A percentile compares a stretch with the other conserved stretches of the same genome.
These are phyloP conservation scores for Thereva unica DNA, from an alignment of 2,888 invertebrate genomes.

Conservation along the genomic window DNA sequence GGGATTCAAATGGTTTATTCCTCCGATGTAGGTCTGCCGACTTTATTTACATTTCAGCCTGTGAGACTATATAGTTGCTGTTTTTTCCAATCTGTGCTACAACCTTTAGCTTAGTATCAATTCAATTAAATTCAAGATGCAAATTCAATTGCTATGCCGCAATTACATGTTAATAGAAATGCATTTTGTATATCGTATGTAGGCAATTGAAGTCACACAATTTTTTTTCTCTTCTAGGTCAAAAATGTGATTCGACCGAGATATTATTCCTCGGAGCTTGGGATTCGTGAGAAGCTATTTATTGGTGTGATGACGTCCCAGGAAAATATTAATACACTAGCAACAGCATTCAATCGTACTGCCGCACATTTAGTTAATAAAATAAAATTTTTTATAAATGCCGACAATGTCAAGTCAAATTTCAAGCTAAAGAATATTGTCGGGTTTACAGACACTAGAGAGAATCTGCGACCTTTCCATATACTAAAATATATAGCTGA, in stretches of 20 bases:
- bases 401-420: conserved; percentile 62
- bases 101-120: too few species aligned
- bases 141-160: too few species aligned
- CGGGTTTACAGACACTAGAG: conserved; percentile 81
- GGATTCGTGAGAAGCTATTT: conserved; percentile 86
- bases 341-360: conserved; percentile 86
- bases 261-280: conserved; percentile 94
- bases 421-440: conserved; percentile 73
- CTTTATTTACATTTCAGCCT: too few species aligned
- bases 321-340: conserved; percentile 71
- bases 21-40: too few species aligned
- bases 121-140: too few species aligned
- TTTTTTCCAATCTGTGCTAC: too few species aligned
- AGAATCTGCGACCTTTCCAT: conserved; percentile 80
- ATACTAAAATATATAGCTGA: conserved; percentile 88
- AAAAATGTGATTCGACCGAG: conserved; percentile 79
- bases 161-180: too few species aligned
- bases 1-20: too few species aligned
- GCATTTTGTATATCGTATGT: not conserved
- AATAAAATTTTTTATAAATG: conserved; percentile 77
- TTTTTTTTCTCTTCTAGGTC: conserved; percentile 50
- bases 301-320: conserved; percentile 82
- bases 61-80: too few species aligned
- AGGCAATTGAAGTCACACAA: not conserved
- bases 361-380: conserved; percentile 82